These are phyloP conservation scores for Labroides dimidiatus DNA, from an alignment of 2,797 vertebrate species.

Conservation along the genomic window DNA sequence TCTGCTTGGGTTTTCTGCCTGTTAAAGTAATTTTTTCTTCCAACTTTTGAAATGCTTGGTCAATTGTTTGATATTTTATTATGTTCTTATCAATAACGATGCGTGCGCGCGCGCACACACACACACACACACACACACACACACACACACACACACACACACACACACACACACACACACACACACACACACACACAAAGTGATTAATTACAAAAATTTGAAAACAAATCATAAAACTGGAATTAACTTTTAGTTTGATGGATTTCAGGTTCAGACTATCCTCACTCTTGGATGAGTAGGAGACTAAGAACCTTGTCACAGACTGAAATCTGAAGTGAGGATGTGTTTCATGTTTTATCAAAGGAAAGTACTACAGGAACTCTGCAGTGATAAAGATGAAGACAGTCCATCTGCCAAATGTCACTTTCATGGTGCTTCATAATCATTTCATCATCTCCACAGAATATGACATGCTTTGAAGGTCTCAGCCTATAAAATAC, in stretches of 20 bases:
- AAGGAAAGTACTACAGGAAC: constrained; percentile 70
- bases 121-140: too few species aligned
- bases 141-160: too few species aligned
- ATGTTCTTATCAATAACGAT: too few species aligned
- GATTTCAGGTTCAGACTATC: constrained; percentile 6
- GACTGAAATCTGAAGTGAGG: constrained; percentile 57
- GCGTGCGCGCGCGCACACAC: too few species aligned
- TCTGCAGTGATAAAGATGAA: constrained; percentile 71
- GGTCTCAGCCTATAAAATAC: constrained; percentile 60
- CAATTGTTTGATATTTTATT: too few species aligned
- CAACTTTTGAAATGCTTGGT: too few species aligned
- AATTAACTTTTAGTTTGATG: constrained; percentile 5
- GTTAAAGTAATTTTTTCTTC: neutral
- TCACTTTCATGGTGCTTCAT: constrained; percentile 76
- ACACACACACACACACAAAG: too few species aligned
- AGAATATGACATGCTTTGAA: constrained; percentile 73
- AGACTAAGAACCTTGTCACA: constrained; percentile 62
- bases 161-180: too few species aligned
- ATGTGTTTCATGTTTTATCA: constrained; percentile 79
- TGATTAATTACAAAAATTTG: neutral
- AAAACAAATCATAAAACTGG: neutral
- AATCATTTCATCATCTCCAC: constrained; percentile 78
- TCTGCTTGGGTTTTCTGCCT: neutral
- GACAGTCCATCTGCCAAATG: constrained; percentile 74
- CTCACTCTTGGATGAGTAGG: neutral